phyloP scores from a whole-genome alignment of 1,140 invertebrate species.

The Leptopilina clavipes region DNA sequence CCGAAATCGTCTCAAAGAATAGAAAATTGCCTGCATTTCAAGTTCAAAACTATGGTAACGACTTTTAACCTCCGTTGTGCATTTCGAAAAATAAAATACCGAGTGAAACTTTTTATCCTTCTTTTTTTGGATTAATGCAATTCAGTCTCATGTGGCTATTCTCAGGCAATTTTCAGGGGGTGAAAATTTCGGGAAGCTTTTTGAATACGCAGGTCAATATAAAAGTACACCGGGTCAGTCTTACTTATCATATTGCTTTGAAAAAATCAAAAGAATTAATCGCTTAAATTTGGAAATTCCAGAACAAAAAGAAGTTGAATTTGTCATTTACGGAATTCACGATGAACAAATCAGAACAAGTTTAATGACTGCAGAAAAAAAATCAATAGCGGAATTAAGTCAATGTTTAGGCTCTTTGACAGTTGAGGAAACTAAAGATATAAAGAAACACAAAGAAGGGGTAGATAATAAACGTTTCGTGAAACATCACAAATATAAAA shows the following conservation, averaged over 20 bases:
- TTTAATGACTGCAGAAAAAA: constrained; percentile 6
- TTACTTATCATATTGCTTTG: constrained; percentile 40
- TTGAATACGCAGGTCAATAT: constrained; percentile 7
- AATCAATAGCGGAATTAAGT: constrained; percentile 34
- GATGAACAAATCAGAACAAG: constrained; percentile 28
- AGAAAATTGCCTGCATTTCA: too few relatives aligned
- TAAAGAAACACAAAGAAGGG: background rate
- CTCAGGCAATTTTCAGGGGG: constrained; percentile 40
- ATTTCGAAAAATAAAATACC: too few relatives aligned
- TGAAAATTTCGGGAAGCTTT: constrained; percentile 42
- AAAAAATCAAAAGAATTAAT: constrained; percentile 43
- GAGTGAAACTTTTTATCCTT: too few relatives aligned
- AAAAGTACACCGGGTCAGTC: constrained; percentile 28
- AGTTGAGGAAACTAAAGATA: background rate
- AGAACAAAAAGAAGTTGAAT: constrained; percentile 34
- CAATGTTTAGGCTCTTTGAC: constrained; percentile 14
- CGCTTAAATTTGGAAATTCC: constrained; percentile 33
- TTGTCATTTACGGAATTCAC: constrained; percentile 33
- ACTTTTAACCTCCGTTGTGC: too few relatives aligned
- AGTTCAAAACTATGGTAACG: too few relatives aligned
- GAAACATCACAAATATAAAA: background rate
- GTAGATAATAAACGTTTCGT: background rate
- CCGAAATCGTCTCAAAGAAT: too few relatives aligned
- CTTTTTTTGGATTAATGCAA: too few relatives aligned
- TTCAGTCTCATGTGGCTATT: background rate